Evolutionary conservation across 2,797 vertebrate genomes (phyloP), one percentile per base, ranked within the genome.

Genomic region (Enteromius paludinosus): DNA sequence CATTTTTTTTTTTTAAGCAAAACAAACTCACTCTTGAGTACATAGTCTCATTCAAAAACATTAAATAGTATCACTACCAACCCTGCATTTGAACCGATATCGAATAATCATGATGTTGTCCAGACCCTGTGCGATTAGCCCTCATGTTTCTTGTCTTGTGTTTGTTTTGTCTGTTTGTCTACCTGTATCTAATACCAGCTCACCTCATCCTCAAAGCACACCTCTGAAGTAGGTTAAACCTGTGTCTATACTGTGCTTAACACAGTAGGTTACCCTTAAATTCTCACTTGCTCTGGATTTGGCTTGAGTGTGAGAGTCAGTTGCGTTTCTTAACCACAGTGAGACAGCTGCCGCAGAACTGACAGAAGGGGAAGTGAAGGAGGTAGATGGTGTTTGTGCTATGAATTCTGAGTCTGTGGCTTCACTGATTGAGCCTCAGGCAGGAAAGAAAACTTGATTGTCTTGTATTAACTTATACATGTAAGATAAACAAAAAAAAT

Each of bases 151-250:
- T 30, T 43, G 8, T 23, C n/a, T 33, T 35, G 12, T 66, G 35
- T 43, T 71, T 45, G 20, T 54, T 45, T 43, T 59, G 64, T 76
- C 72, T 82, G 25, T 54, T 56, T 66, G n/a, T 15, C 25, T 61
- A 59, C 28, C 14, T 70, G 41, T 47, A 38, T 62, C 41, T 62
- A 49, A 70, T 52, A 49, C 64, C 41, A 23, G 52, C 33, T 76
- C 62, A 68, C 5, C 64, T 76, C 18, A 68, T 8, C 7, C 45
- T 75, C 15, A 45, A 2, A 18, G 70, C 17, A 68, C 59, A 38
- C 20, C 8, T 69, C 65, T 38, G 15, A 83, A 70, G 52, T 83
- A 70, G 65, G 81, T 62, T 76, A 66, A 82, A 30, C 61, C 71
- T n/a, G 10, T 74, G 43, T 52, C 68, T 45, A 62, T 49, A 64